Base-by-base conservation (phyloP, 2,113 vertebrate species). In the Turnix velox region DNA sequence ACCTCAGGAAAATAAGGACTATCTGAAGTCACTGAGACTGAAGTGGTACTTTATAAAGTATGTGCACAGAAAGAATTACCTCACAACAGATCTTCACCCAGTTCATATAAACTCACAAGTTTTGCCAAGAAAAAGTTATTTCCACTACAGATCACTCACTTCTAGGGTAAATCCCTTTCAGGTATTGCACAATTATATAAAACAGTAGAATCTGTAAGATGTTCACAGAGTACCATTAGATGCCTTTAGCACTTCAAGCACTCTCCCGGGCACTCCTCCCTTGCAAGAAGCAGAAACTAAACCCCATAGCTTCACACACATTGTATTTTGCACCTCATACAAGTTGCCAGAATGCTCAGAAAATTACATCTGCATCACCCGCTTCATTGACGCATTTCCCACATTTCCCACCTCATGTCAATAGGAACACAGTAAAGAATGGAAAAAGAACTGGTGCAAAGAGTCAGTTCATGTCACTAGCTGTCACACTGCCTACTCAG, bases 181-280 rank as follows among this genome's bases (percentile, higher is more conserved):
- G 9, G 3, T 76, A 69, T 9, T 45, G 46, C 39, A 76, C 25
- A 58, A 48, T 48, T 33, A 48, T 2, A 39, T 31, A 39, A 68
- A 89, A 6, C 5, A 66, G 37, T 8, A 55, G 43, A 85, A 87
- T 31, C 18, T 20, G 6, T 14, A 55, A 25, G 27, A 20, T 28
- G 4, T 39, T 66, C 23, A 49, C 8, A 69, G 18, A 11, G 31
- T 31, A 82, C 4, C 0, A 0, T 5, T 58, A 45, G 43, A 59
- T 81, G 51, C 48, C 52, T 82, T 90, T 65, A 55, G 54, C 40
- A 85, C 2, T 6, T 28, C 24, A 48, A 65, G 37, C 19, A 52
- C 27, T 61, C 58, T 58, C 23, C 42, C 39, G 20, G 18, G 11
- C 27, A 62, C 16, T 59, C 16, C 7, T 81, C 30, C 30, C 8